A percentile compares a stretch with the other conserved stretches of the same genome.
Conservation (phyloP, 2,888 invertebrate genomes). For the Oscheius onirici region DNA sequence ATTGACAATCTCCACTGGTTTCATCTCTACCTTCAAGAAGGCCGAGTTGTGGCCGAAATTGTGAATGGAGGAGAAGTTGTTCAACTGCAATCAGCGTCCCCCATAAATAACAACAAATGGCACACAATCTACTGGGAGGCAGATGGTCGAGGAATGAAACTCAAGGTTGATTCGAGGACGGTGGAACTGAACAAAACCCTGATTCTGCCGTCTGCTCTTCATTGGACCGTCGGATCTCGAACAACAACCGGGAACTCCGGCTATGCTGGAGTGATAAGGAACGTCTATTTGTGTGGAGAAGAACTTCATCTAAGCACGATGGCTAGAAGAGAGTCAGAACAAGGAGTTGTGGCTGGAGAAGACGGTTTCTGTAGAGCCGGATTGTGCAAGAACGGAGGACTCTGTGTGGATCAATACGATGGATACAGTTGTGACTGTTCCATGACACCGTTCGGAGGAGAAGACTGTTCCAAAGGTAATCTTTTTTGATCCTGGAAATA, state of each 20-base stretch:
- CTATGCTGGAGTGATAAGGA: constrained; percentile 66
- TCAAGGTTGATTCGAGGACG: constrained; percentile 39
- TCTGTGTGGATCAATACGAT: constrained; percentile 67
- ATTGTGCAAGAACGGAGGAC: constrained; percentile 62
- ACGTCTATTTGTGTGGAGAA: constrained; percentile 64
- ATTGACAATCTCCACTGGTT: constrained; percentile 68
- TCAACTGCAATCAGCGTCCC: constrained; percentile 56
- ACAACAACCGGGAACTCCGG: constrained; percentile 61
- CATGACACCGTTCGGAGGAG: constrained; percentile 66
- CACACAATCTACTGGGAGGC: constrained; percentile 58
- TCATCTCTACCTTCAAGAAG: constrained; percentile 63
- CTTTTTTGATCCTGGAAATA: background rate
- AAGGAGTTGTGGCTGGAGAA: constrained; percentile 50
- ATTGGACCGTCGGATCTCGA: constrained; percentile 59
- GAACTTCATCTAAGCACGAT: constrained; percentile 55
- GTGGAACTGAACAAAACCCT: constrained; percentile 32
- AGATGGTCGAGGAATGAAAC: constrained; percentile 42
- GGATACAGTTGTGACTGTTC: constrained; percentile 67
- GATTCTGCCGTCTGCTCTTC: constrained; percentile 47
- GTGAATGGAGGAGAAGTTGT: constrained; percentile 67
- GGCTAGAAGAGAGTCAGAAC: constrained; percentile 55
- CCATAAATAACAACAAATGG: constrained; percentile 67
- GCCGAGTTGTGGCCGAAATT: constrained; percentile 64
- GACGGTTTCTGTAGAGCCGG: constrained; percentile 61
- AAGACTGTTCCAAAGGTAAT: constrained; percentile 64